These are phyloP conservation scores for Strigamia transsilvanica DNA, from an alignment of 2,888 invertebrate species.

Conservation along the genomic window DNA sequence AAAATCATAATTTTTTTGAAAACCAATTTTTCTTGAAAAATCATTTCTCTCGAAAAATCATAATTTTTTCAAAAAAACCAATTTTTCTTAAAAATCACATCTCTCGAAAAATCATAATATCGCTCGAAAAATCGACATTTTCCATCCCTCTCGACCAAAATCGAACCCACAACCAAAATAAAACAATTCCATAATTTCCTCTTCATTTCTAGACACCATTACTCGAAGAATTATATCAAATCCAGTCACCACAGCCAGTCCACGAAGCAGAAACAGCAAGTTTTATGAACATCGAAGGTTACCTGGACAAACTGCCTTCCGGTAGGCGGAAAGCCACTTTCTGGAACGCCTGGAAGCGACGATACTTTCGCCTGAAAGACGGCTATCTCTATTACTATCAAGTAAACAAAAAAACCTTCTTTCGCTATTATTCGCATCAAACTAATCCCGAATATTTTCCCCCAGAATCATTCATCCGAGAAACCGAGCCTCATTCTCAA, in stretches of 20 bases:
- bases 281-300: conserved; percentile 67
- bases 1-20: too few species aligned
- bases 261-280: conserved; percentile 53
- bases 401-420: conserved; percentile 59
- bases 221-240: conserved; percentile 59
- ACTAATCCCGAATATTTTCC: not conserved
- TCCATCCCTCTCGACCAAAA: too few species aligned
- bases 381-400: conserved; percentile 69
- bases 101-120: too few species aligned
- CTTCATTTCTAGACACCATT: conserved; percentile 57
- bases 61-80: too few species aligned
- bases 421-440: not conserved
- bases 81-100: too few species aligned
- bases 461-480: conserved; percentile 63
- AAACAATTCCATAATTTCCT: too few species aligned
- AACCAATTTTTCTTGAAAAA: too few species aligned
- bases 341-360: conserved; percentile 70
- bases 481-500: conserved; percentile 65
- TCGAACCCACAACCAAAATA: too few species aligned
- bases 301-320: conserved; percentile 68
- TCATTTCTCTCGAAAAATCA: too few species aligned
- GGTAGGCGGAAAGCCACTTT: conserved; percentile 68
- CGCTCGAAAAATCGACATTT: too few species aligned
- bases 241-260: conserved; percentile 57
- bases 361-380: conserved; percentile 68